Conservation (phyloP, 2,888 invertebrate species). For the Limnephilus rhombicus region DNA sequence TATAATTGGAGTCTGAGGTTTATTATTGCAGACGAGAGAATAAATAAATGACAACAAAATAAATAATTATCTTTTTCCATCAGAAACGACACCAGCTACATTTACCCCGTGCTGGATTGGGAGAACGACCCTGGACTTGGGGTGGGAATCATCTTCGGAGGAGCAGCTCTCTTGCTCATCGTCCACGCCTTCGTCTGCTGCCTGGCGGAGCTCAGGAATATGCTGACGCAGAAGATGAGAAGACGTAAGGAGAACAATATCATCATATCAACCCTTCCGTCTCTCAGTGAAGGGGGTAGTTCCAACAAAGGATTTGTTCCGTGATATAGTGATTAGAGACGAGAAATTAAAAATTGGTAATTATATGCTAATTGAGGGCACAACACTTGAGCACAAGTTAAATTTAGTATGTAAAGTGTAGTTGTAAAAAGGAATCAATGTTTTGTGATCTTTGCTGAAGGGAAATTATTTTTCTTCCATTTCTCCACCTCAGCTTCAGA, state of each 20-base stretch:
- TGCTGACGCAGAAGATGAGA: constrained; percentile 67
- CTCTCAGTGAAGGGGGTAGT: neutral
- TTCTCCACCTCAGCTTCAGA: neutral
- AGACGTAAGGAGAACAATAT: constrained; percentile 22
- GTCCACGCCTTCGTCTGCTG: constrained; percentile 80
- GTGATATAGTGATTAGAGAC: neutral
- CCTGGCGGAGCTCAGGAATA: constrained; percentile 75
- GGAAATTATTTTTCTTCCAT: too few species aligned
- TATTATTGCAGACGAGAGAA: neutral
- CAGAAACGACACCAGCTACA: constrained; percentile 72
- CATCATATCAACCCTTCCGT: constrained; percentile 15
- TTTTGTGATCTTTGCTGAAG: too few species aligned
- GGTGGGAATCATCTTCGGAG: constrained; percentile 76
- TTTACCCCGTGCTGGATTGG: constrained; percentile 90
- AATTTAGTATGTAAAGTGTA: too few species aligned
- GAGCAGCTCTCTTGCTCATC: constrained; percentile 77
- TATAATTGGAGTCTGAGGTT: too few species aligned
- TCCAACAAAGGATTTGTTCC: constrained; percentile 54
- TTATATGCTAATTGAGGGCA: too few species aligned
- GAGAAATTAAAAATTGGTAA: neutral
- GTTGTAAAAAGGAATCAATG: neutral
- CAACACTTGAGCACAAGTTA: too few species aligned
- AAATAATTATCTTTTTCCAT: neutral
- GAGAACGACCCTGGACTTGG: constrained; percentile 78
- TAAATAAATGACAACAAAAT: neutral